Conservation (phyloP, 2,888 invertebrate genomes). For the Athripsodes cinereus region DNA sequence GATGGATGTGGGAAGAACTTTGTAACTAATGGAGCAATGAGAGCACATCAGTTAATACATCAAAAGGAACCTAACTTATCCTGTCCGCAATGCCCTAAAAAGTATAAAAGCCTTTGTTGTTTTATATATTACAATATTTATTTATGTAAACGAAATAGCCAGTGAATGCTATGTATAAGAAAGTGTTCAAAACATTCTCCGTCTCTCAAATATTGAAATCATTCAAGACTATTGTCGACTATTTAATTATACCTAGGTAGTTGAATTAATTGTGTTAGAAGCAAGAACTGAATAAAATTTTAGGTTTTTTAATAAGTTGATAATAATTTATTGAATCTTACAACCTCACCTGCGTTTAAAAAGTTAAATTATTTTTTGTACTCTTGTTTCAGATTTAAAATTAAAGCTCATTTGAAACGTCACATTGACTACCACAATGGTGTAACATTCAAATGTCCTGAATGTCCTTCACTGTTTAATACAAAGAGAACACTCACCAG, state of each 20-base stretch:
- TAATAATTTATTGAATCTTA: not conserved
- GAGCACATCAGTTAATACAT: constrained; percentile 20
- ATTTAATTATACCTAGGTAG: too few relatives aligned
- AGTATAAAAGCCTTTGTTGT: constrained; percentile 8
- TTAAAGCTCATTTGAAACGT: constrained; percentile 14
- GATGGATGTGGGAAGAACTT: constrained; percentile 23
- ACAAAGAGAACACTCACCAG: constrained; percentile 15
- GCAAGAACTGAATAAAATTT: not conserved
- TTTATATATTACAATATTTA: too few relatives aligned
- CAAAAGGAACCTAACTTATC: constrained; percentile 14
- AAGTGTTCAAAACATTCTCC: too few relatives aligned
- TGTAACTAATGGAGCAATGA: constrained; percentile 18
- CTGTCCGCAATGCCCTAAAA: constrained; percentile 23
- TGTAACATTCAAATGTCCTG: constrained; percentile 19
- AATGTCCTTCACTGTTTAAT: constrained; percentile 22
- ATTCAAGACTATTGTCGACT: too few relatives aligned
- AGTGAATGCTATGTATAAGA: too few relatives aligned
- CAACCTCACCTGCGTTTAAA: not conserved
- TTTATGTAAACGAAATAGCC: too few relatives aligned
- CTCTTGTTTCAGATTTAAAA: constrained; percentile 24
- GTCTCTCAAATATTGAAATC: too few relatives aligned
- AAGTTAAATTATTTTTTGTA: constrained; percentile 3
- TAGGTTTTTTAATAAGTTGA: not conserved
- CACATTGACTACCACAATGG: constrained; percentile 23
- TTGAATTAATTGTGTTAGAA: too few relatives aligned